Conservation (phyloP, 2,113 vertebrate species). For the Alaudala cheleensis region DNA sequence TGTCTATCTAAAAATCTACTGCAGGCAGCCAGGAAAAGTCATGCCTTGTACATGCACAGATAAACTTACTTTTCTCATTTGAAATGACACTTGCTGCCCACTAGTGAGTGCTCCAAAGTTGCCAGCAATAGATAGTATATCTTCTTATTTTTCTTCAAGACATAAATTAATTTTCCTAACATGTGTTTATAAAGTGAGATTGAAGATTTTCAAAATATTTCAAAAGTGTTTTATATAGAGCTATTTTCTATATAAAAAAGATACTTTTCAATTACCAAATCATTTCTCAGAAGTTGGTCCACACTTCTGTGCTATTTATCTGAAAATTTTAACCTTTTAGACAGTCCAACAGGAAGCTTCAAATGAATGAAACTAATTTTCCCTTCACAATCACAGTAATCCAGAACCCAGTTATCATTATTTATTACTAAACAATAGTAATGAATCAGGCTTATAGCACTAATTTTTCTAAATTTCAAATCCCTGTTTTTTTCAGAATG, state of each 20-base stretch:
- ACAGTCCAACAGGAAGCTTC: background rate
- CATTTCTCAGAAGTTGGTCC: background rate
- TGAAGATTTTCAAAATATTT: background rate
- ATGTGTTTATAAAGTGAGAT: background rate
- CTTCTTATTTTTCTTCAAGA: background rate
- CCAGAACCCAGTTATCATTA: background rate
- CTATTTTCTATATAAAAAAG: background rate
- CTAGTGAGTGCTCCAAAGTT: background rate
- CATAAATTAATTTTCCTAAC: background rate
- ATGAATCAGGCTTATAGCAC: background rate
- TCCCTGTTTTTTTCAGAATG: background rate
- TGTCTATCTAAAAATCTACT: background rate
- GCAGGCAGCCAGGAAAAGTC: rapidly evolving
- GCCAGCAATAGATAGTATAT: background rate
- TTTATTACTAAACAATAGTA: background rate
- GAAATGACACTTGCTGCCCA: background rate
- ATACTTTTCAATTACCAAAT: background rate
- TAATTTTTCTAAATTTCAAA: background rate
- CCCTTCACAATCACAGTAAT: background rate
- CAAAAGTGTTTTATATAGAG: background rate
- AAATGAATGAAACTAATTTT: background rate
- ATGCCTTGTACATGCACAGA: rapidly evolving
- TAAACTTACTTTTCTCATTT: background rate
- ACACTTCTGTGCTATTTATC: background rate
- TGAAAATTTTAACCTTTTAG: background rate